A percentile compares a stretch with the other conserved stretches of the same genome.
Evolutionary conservation across 2,888 invertebrate species (phyloP).

Genomic region (Eupithecia pulchellata): DNA sequence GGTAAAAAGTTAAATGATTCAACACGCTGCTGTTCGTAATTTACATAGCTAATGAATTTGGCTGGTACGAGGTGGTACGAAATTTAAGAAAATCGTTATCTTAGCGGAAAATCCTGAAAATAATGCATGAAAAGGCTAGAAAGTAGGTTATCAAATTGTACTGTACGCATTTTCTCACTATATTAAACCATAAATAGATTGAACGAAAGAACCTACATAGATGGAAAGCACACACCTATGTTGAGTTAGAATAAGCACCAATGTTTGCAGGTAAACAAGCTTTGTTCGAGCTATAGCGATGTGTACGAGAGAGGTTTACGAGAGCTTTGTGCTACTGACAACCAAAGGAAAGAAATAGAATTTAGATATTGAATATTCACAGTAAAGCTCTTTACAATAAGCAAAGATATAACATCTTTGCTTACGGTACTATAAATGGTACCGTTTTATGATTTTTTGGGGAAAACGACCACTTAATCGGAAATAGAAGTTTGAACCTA

Average conservation of each 20-base stretch:
- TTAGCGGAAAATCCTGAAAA: background rate
- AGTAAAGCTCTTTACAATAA: too few relatives aligned
- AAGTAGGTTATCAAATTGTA: background rate
- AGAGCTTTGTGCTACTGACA: background rate
- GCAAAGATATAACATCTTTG: too few relatives aligned
- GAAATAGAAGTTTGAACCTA: background rate
- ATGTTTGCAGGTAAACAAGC: background rate
- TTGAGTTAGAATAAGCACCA: slow-evolving; percentile 3
- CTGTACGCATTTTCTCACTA: background rate
- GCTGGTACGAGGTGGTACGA: slow-evolving; percentile 20
- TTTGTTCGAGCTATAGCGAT: background rate
- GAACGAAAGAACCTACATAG: background rate
- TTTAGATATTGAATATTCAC: slow-evolving; percentile 9
- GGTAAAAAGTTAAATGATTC: background rate
- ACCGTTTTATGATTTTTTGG: too few relatives aligned
- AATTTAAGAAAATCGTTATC: slow-evolving; percentile 1
- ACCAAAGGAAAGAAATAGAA: background rate
- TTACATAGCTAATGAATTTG: slow-evolving; percentile 13
- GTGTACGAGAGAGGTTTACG: background rate
- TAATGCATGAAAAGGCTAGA: background rate
- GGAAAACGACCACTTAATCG: too few relatives aligned
- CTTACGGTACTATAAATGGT: too few relatives aligned
- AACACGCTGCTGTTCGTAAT: slow-evolving; percentile 11
- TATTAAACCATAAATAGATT: slow-evolving; percentile 1
- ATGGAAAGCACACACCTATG: background rate